phyloP scores from a whole-genome alignment of 2,113 vertebrate genomes.

The Melanostigma gelatinosum region DNA sequence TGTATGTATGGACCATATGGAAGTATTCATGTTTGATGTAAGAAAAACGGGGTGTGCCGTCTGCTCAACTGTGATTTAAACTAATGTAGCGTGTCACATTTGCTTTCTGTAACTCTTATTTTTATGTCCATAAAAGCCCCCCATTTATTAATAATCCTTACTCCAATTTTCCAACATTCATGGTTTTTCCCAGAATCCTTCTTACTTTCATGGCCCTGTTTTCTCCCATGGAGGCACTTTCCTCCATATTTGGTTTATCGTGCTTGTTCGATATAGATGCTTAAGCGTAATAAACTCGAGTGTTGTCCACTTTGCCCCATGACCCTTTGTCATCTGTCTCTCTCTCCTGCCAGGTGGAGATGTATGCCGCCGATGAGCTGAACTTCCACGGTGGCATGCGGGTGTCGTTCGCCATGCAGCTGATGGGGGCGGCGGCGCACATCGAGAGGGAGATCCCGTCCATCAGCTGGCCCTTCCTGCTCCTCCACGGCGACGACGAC shows the following conservation, averaged over 20 bases:
- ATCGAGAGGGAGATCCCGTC: conserved; percentile 88
- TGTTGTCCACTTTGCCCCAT: background rate
- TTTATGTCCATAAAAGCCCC: background rate
- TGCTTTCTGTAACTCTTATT: background rate
- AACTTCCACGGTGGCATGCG: conserved; percentile 88
- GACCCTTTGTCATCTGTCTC: background rate
- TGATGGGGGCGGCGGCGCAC: conserved; percentile 87
- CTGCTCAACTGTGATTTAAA: background rate
- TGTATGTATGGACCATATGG: background rate
- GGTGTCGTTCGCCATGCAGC: conserved; percentile 89
- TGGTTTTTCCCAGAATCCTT: conserved; percentile 14
- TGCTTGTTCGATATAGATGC: conserved; percentile 16
- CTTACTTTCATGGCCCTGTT: background rate
- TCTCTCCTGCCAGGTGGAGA: conserved; percentile 85
- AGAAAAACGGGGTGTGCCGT: background rate
- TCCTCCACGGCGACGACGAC: conserved; percentile 92
- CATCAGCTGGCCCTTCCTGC: conserved; percentile 90
- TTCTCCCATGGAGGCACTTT: background rate
- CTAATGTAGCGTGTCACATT: background rate
- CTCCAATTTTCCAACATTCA: background rate
- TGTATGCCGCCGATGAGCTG: conserved; percentile 88
- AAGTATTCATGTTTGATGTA: conserved; percentile 4
- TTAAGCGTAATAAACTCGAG: background rate
- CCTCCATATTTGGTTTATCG: conserved; percentile 15
- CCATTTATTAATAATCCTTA: background rate